Evolutionary conservation across 2,797 vertebrate species (phyloP).

Genomic region (Heteromormyrus szaboi): DNA sequence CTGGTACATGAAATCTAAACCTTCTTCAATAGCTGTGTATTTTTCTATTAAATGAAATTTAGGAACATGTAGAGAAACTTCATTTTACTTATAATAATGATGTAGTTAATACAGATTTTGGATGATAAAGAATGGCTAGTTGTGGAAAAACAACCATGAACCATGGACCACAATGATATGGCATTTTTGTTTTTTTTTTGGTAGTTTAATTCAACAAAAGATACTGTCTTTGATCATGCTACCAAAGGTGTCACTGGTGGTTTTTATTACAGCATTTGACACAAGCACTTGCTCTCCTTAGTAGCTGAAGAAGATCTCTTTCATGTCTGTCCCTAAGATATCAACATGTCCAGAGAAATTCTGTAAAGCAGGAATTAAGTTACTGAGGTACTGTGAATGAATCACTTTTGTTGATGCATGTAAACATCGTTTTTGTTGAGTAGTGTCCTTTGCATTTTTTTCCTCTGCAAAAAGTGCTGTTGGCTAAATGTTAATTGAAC

Average conservation of each 20-base stretch:
- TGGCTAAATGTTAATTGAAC: not conserved
- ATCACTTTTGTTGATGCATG: not conserved
- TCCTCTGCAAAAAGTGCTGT: not conserved
- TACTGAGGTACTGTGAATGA: not conserved
- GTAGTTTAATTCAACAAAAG: constrained; percentile 8
- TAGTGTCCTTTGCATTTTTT: not conserved
- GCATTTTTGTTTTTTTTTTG: not conserved
- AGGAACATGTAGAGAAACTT: not conserved
- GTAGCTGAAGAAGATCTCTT: not conserved
- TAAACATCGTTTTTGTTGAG: not conserved
- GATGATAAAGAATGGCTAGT: not conserved
- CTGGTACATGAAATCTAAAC: not conserved
- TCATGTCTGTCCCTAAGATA: not conserved
- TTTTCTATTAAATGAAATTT: not conserved
- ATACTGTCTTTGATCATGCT: not conserved
- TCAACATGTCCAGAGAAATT: not conserved
- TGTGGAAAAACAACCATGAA: not conserved
- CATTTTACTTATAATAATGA: not conserved
- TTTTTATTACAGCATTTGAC: not conserved
- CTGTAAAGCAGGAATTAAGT: not conserved
- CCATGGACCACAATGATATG: not conserved
- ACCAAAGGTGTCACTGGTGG: not conserved
- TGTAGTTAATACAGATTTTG: not conserved
- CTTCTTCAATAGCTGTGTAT: not conserved
- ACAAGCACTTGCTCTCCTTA: not conserved